Percentiles rank a stretch among this genome's conserved stretches.
phyloP scores from a whole-genome alignment of 2,797 vertebrate genomes.

The Artibeus jamaicensis region DNA sequence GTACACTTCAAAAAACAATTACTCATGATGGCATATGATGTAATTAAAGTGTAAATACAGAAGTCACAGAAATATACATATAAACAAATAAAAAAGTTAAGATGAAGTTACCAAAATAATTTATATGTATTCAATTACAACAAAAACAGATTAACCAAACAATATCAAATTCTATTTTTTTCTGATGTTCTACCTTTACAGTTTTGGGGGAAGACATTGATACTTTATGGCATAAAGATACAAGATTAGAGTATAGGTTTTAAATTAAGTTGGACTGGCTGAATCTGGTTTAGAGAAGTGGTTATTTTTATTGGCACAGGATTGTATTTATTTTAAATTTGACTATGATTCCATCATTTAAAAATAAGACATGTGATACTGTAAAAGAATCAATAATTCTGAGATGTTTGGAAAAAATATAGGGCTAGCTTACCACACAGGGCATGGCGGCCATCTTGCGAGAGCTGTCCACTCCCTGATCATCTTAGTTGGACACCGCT shows the following conservation, averaged over 20 bases:
- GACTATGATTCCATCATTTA: neutral
- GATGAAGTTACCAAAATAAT: neutral
- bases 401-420: neutral
- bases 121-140: neutral
- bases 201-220: neutral
- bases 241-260: neutral
- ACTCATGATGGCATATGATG: neutral
- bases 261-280: neutral
- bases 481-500: neutral
- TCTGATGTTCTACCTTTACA: neutral
- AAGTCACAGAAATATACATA: neutral
- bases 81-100: neutral
- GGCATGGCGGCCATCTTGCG: neutral
- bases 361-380: neutral
- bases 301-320: neutral
- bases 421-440: accelerated
- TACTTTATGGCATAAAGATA: neutral
- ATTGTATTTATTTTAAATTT: neutral
- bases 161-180: neutral
- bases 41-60: neutral
- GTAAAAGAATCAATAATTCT: neutral
- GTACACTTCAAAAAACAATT: neutral
- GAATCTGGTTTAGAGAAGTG: neutral
- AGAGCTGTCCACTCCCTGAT: neutral
- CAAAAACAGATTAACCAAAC: neutral